Percentiles rank a stretch among this genome's conserved stretches.
These are phyloP conservation scores for Otolemur crassicaudatus DNA, from an alignment of 2,797 vertebrate species.

Conservation along the genomic window DNA sequence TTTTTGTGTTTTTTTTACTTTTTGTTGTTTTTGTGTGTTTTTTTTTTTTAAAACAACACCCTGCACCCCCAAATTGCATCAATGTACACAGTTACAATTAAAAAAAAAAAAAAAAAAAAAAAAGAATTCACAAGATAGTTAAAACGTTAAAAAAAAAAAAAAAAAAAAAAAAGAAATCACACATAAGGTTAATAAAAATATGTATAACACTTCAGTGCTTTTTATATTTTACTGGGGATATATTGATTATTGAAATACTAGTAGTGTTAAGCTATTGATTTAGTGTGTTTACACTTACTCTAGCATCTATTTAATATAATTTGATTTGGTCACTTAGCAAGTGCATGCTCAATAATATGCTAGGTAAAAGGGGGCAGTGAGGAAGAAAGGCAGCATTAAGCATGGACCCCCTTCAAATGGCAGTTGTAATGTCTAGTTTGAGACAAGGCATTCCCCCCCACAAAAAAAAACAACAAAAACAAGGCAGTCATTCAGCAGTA, in stretches of 20 bases:
- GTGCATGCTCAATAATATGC: background rate
- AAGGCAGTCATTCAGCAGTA: background rate
- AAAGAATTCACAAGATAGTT: too few relatives aligned
- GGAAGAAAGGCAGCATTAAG: background rate
- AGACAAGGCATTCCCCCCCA: background rate
- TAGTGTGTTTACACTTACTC: slow-evolving; percentile 38
- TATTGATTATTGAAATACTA: background rate
- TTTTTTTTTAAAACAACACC: too few relatives aligned
- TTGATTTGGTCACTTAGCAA: slow-evolving; percentile 36
- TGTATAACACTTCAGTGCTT: slow-evolving; percentile 15
- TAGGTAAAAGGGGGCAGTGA: background rate
- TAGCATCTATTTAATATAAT: background rate
- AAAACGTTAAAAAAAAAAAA: too few relatives aligned
- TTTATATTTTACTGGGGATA: background rate
- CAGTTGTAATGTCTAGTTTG: background rate
- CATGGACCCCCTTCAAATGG: background rate
- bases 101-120: too few relatives aligned
- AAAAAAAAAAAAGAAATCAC: too few relatives aligned
- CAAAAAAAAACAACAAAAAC: background rate
- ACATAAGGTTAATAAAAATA: slow-evolving; percentile 24
- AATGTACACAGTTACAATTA: too few relatives aligned
- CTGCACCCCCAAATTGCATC: too few relatives aligned
- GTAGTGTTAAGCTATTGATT: background rate
- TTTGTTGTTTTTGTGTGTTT: too few relatives aligned
- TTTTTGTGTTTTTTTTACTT: too few relatives aligned